Base-by-base conservation (phyloP, 1,140 invertebrate genomes). In the Palaemon carinicauda region DNA sequence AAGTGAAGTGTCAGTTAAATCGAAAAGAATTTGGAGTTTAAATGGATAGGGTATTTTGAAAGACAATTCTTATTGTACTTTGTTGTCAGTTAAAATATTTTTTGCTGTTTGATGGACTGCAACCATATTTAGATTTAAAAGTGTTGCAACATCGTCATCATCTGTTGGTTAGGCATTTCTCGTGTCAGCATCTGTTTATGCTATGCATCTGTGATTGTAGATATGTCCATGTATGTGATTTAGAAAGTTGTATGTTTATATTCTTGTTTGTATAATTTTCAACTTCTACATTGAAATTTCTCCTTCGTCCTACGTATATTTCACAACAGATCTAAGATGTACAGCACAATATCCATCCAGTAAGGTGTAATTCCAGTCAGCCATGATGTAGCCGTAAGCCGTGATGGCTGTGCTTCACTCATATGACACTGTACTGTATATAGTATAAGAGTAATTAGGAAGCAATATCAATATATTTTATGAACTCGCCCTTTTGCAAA, bases 131-230 rank as follows among this genome's bases (percentile, higher is more conserved):
- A 21, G 19, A 75, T 21, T 17, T 50, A n/a, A 51, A 51, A 33
- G 33, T n/a, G 73, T 75, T 75, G 33, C 33, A 33, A 75, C 73
- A 75, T 21, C 73, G 50, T 21, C 51, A 75, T 75, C 73, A 50
- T 75, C 29, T 50, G 73, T 51, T 21, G n/a, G 73, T 75, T 50
- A 75, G 33, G n/a, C 33, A 75, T 51, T 75, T 50, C 65, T 21
- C 21, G 29, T 75, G 73, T 75, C 29, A 33, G 33, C 51, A 75
- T 75, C 33, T 75, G 33, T 75, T 75, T 50, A n/a, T 75, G 33
- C 73, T 75, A 75, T 75, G 73, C 73, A 75, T 75, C 73, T 75
- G 73, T 75, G 73, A 75, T 75, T 75, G 73, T 75, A 75, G 33
- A 50, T 7, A 50, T 73, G 71, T 73, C 29, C 29, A 31, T 75